Percentiles rank a stretch among this genome's conserved stretches.
These are phyloP conservation scores for Tetragonula carbonaria DNA, from an alignment of 2,888 invertebrate species.

Conservation along the genomic window DNA sequence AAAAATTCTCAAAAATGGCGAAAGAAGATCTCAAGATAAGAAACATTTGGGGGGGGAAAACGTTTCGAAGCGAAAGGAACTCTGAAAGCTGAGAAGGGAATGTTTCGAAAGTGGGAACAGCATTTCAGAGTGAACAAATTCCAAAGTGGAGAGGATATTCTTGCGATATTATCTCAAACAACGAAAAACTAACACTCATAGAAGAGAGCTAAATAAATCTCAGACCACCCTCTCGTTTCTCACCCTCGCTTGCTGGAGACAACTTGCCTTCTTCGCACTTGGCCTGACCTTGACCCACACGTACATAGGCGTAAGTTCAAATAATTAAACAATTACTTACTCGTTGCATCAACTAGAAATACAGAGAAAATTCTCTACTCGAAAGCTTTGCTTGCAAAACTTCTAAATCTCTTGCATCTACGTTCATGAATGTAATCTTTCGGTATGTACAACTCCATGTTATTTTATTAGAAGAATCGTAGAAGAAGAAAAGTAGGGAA, in stretches of 20 bases:
- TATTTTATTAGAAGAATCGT: background rate
- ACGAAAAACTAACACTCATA: conserved; percentile 2
- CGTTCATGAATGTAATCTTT: too few relatives aligned
- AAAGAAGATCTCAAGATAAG: background rate
- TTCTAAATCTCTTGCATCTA: background rate
- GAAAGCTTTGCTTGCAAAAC: background rate
- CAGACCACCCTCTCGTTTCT: background rate
- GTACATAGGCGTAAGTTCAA: background rate
- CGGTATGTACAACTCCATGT: background rate
- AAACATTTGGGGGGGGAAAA: background rate
- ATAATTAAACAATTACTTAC: conserved; percentile 1
- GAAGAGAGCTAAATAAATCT: conserved; percentile 1
- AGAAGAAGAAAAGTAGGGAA: background rate
- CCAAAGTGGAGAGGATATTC: background rate
- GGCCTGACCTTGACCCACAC: background rate
- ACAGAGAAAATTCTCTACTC: background rate
- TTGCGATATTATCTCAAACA: background rate
- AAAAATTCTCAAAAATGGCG: background rate
- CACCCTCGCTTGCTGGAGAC: background rate
- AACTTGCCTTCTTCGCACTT: background rate
- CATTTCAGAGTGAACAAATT: background rate
- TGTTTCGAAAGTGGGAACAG: background rate
- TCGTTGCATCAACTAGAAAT: background rate
- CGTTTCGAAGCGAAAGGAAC: background rate
- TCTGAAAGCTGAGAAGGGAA: background rate